Percentiles rank a stretch among this genome's conserved stretches.
Evolutionary conservation across 92 coral and sea anemone genomes (phyloP).

Genomic region (Phymanthus crucifer): DNA sequence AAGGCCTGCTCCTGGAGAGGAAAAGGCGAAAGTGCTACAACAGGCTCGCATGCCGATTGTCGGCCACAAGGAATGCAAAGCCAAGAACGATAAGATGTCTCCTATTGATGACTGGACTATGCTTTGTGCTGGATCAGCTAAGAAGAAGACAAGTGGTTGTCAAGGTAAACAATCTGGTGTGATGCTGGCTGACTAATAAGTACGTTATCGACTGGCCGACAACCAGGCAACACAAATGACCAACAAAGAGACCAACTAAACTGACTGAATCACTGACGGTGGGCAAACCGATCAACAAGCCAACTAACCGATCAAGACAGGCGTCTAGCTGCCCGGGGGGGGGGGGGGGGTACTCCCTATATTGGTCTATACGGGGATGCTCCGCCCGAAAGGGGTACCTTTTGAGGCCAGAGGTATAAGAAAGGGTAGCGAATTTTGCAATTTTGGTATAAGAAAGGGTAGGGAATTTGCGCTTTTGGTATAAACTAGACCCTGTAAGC

Average conservation of each 20-base stretch:
- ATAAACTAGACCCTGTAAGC: no score
- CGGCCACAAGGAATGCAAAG: conserved; percentile 31
- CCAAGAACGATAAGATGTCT: conserved; percentile 39
- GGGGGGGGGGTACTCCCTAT: no score
- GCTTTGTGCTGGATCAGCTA: conserved; percentile 58
- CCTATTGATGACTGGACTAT: conserved; percentile 46
- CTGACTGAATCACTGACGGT: background rate
- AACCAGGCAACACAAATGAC: background rate
- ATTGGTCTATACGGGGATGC: no score
- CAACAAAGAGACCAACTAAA: background rate
- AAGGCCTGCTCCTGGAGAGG: background rate
- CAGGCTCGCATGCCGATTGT: conserved; percentile 50
- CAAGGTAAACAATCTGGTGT: conserved; percentile 6
- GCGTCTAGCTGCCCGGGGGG: no score
- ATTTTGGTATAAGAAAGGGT: no score
- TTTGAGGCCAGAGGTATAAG: no score
- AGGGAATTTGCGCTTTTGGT: no score
- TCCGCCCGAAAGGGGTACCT: no score
- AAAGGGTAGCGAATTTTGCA: no score
- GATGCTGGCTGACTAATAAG: background rate
- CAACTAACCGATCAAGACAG: no score
- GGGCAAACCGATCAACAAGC: no score
- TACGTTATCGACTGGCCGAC: background rate
- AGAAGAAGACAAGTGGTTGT: conserved; percentile 48
- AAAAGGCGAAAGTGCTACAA: conserved; percentile 31